Evolutionary conservation across 1,140 invertebrate species (phyloP), one percentile per base, ranked within the genome.

Genomic region (Eurosta solidaginis): DNA sequence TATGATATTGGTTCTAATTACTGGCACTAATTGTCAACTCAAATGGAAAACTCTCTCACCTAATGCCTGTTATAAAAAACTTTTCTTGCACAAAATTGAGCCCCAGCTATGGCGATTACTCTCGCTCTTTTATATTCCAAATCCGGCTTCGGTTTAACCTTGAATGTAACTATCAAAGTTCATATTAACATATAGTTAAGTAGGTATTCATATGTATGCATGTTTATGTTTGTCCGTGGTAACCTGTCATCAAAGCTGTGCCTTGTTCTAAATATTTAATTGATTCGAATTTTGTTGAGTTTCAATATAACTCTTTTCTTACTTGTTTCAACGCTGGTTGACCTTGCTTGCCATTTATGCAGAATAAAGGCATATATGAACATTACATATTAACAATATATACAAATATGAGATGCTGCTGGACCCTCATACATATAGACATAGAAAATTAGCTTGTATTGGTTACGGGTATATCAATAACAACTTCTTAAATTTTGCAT

Each of bases 231-330:
- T n/a, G 14, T 20, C 1, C n/a, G 33, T 33, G 27, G n/a, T 12
- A 6, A 17, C n/a, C 40, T 68, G 36, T 20, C 59, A 20, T 22
- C 59, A 40, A 17, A 12, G 59, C 59, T 68, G 59, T 68, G 33
- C 33, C 59, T 68, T 68, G 59, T 68, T 68, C 59, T 68, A 68
- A 68, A 68, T 68, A 68, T 68, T 68, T 40, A 29, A 29, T 33
- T 68, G 33, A 40, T 20, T 68, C 33, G 59, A 68, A 68, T 68
- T 68, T 40, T 68, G 17, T 68, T 63, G n/a, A 22, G 40, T 40
- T 22, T 36, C 33, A 68, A 22, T 40, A 20, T 6, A 68, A 68
- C 59, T 68, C 29, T 22, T 59, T 59, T 68, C 27, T 68, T 40
- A 68, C 59, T 42, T 68, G 33, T 68, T 40, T 29, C 59, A 68